Base-by-base conservation (phyloP, 2,888 invertebrate species). In the Incurvaria masculella region DNA sequence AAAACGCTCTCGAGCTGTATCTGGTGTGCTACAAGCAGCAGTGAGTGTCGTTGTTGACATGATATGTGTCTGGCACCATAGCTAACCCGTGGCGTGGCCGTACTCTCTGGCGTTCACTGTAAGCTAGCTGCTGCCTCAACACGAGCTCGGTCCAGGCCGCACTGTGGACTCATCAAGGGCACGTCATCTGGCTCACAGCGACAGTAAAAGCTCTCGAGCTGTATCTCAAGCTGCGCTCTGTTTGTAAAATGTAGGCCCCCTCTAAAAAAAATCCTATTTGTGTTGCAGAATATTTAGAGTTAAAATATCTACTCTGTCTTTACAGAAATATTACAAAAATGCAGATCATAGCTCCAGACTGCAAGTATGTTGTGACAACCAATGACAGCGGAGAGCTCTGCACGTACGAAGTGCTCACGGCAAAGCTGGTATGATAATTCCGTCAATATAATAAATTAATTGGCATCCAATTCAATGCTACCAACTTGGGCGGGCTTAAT, bases 281-380 rank as follows among this genome's bases (percentile, higher is more conserved):
- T n/a, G n/a, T n/a, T n/a, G n/a, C n/a, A n/a, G n/a, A n/a, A n/a
- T n/a, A n/a, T n/a, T n/a, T n/a, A n/a, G n/a, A n/a, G n/a, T n/a
- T n/a, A n/a, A n/a, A n/a, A n/a, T n/a, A n/a, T n/a, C n/a, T n/a
- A n/a, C n/a, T n/a, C n/a, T n/a, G n/a, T n/a, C n/a, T n/a, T n/a
- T n/a, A 27, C 57, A 76, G 76, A 47, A 57, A 66, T 42, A 66
- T 76, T 44, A 60, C 33, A 33, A 69, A 66, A 51, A 61, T 73
- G 5, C 73, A 73, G 52, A 49, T 76, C 27, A 59, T 78, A 14
- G 73, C 75, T 0, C 78, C 76, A 0, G 65, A 68, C 16, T 65
- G 59, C 52, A 56, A 58, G 4, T 57, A 68, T 42, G 40, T 75
- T 19, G 69, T 61, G 2, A 64, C 66, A 1, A 63, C 76, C 21